These are phyloP conservation scores for Diacarnus erythraeanus DNA, from an alignment of 37 sponge, comb jelly and placozoan species.

Conservation along the genomic window DNA sequence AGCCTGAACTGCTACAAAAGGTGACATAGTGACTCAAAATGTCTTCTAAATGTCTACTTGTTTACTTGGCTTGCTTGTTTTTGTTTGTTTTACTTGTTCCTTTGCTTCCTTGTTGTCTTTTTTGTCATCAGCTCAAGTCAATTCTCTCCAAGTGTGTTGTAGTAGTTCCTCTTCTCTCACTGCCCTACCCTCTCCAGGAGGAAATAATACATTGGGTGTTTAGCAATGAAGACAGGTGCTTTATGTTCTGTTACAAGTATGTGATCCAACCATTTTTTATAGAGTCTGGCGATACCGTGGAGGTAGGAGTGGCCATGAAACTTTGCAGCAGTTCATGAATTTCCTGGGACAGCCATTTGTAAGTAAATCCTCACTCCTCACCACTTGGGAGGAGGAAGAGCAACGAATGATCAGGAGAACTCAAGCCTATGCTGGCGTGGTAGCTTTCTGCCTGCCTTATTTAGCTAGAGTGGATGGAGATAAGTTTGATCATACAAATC, in stretches of 20 bases:
- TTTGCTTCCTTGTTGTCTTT: background rate
- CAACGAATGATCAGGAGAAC: background rate
- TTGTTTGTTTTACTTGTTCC: background rate
- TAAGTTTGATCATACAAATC: background rate
- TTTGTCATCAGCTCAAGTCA: conserved; percentile 17
- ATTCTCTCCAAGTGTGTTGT: conserved; percentile 7
- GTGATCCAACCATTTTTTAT: background rate
- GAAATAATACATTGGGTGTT: conserved; percentile 87
- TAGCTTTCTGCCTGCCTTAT: conserved; percentile 14
- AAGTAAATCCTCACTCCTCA: background rate
- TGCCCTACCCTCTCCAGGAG: conserved; percentile 58
- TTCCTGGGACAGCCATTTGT: conserved; percentile 46
- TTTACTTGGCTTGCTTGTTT: background rate
- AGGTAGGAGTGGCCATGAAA: conserved; percentile 80
- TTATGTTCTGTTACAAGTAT: background rate
- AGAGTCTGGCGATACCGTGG: conserved; percentile 90
- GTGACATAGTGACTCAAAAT: background rate
- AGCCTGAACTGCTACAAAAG: background rate
- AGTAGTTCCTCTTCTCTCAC: conserved; percentile 37
- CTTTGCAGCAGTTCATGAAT: conserved; percentile 82
- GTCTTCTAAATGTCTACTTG: background rate
- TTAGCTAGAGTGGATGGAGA: background rate
- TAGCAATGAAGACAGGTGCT: conserved; percentile 82
- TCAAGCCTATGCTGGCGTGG: conserved; percentile 52
- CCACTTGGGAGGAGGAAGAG: background rate